Base-by-base conservation (phyloP, 1,140 invertebrate species). In the Pseudomyrmex sp. region DNA sequence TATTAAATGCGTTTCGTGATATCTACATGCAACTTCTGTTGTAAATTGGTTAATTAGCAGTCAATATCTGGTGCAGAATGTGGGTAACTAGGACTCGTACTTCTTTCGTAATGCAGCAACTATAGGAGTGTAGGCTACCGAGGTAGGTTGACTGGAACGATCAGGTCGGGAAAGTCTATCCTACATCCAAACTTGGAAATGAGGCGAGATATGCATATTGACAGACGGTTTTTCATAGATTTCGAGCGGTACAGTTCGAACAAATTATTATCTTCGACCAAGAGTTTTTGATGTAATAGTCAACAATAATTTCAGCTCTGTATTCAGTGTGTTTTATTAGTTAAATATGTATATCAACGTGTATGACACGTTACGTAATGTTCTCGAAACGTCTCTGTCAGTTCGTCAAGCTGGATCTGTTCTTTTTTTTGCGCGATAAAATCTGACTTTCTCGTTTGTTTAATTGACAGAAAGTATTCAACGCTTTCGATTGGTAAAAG, bases 11-110 rank as follows among this genome's bases (percentile, higher is more conserved):
- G 4, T 35, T 35, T 35, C 5, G 35, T 35, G 35, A 35, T 35
- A 35, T 35, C 58, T 4, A 80, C 59, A 72, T 20, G 13, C 35
- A 80, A 54, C 20, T 2, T 26, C 52, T 85, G 72, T 85, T 50
- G 85, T 46, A 76, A 66, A 73, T 85, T 89, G 75, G 89, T 85
- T 89, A 89, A 89, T 89, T 87, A 87, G 59, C 68, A 70, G 50
- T 13, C 59, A 58, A 90, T 90, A 90, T 83, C 82, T 82, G 54
- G 62, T 70, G 69, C 79, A 82, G 84, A 85, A 91, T 91, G 89
- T 92, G 84, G 90, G 90, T 92, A 92, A 92, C 79, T 85, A 68
- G 91, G 88, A 85, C 90, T 91, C 83, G 88, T 87, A 86, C 89
- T 88, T 91, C 72, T 91, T 91, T 90, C 85, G 83, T 83, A 88